These are phyloP conservation scores for Antechinus stuartii DNA, from an alignment of 2,113 vertebrate species.

Conservation along the genomic window DNA sequence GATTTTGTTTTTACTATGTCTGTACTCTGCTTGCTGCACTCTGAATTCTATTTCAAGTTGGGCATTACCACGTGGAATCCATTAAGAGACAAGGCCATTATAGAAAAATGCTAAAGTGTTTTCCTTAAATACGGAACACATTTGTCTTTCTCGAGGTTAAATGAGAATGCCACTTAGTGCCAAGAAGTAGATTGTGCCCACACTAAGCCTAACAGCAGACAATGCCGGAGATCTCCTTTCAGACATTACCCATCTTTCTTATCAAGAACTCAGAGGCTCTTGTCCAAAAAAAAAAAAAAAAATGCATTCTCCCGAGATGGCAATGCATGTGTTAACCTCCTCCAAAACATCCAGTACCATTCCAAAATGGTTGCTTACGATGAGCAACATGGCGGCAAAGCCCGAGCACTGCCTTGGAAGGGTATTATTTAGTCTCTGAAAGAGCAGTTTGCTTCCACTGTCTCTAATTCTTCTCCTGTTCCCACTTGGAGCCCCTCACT, in stretches of 20 bases:
- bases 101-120: slow-evolving; percentile 52
- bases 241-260: background rate
- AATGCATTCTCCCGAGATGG: slow-evolving; percentile 29
- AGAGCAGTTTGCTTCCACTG: background rate
- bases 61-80: background rate
- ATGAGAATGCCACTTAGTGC: slow-evolving; percentile 42
- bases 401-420: background rate
- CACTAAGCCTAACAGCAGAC: slow-evolving; percentile 15
- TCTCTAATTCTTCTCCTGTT: background rate
- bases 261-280: background rate
- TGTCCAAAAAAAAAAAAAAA: slow-evolving; percentile 57
- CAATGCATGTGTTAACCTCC: background rate
- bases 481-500: background rate
- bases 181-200: slow-evolving; percentile 21
- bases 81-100: slow-evolving; percentile 38
- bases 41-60: slow-evolving; percentile 41
- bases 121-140: slow-evolving; percentile 55
- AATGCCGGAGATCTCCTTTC: slow-evolving; percentile 38
- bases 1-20: slow-evolving; percentile 44
- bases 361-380: background rate
- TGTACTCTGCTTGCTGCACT: background rate
- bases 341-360: background rate
- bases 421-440: background rate
- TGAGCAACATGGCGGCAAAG: background rate
- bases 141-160: slow-evolving; percentile 48